These are phyloP conservation scores for Tinea pellionella DNA, from an alignment of 2,888 invertebrate species.

Conservation along the genomic window DNA sequence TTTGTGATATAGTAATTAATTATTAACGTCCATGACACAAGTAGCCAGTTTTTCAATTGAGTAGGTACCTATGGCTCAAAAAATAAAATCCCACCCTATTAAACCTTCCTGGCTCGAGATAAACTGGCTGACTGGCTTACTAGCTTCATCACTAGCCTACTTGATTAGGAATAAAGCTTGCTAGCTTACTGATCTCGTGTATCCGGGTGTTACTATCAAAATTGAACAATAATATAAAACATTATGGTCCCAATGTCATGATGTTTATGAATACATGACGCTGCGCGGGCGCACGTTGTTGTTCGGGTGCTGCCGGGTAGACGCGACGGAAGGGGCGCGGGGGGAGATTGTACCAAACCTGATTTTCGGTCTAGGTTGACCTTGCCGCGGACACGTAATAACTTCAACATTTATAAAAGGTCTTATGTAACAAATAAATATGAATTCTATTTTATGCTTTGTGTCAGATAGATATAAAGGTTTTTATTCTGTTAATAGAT, in stretches of 20 bases:
- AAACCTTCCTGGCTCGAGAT: too few species aligned
- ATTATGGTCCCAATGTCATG: not conserved
- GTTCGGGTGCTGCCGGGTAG: conserved; percentile 18
- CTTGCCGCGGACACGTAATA: conserved; percentile 59
- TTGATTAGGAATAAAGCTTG: too few species aligned
- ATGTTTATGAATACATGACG: conserved; percentile 27
- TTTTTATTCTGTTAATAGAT: not conserved
- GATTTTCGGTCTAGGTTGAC: conserved; percentile 68
- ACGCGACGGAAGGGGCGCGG: conserved; percentile 23
- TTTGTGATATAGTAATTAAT: too few species aligned
- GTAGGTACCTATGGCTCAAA: too few species aligned
- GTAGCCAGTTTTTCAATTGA: too few species aligned
- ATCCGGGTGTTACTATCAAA: too few species aligned
- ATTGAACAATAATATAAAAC: not conserved
- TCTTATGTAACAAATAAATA: conserved; percentile 31
- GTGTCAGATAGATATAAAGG: not conserved
- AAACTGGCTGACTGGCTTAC: too few species aligned
- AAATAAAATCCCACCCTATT: too few species aligned
- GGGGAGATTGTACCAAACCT: conserved; percentile 45
- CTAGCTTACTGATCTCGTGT: too few species aligned
- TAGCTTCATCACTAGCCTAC: too few species aligned
- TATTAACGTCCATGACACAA: too few species aligned
- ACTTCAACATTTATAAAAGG: conserved; percentile 54
- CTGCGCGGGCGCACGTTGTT: conserved; percentile 31
- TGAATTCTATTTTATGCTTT: not conserved